phyloP scores from a whole-genome alignment of 1,140 invertebrate species.

The Pectinophora gossypiella region DNA sequence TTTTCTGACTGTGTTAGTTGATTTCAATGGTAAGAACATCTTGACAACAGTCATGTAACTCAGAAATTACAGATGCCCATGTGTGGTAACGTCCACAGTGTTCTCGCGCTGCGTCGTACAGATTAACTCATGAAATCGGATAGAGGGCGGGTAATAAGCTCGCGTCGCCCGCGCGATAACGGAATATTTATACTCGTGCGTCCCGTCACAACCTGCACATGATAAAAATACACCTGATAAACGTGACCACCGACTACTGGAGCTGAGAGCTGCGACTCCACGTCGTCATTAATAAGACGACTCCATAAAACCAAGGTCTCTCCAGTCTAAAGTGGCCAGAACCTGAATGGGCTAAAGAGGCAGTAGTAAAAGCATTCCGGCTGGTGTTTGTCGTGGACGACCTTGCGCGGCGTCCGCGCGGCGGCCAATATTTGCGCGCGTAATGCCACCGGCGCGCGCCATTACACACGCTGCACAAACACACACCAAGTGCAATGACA shows the following conservation, averaged over 20 bases:
- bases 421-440: background rate
- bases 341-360: background rate
- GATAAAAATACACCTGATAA: too few species aligned
- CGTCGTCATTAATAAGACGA: too few species aligned
- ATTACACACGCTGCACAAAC: background rate
- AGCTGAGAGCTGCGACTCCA: too few species aligned
- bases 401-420: background rate
- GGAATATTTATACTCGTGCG: too few species aligned
- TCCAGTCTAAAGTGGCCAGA: background rate
- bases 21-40: too few species aligned
- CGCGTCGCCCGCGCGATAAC: background rate
- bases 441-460: background rate
- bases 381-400: background rate
- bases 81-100: background rate
- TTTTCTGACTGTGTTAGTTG: too few species aligned
- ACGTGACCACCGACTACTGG: too few species aligned
- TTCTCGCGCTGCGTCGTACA: background rate
- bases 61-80: too few species aligned
- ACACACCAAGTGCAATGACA: background rate
- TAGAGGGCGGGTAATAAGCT: background rate
- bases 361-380: background rate
- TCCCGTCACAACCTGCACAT: too few species aligned
- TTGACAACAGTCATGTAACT: too few species aligned
- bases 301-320: background rate
- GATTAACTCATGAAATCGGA: background rate